Base-by-base conservation (phyloP, 2,113 vertebrate genomes). In the Anas platyrhynchos region DNA sequence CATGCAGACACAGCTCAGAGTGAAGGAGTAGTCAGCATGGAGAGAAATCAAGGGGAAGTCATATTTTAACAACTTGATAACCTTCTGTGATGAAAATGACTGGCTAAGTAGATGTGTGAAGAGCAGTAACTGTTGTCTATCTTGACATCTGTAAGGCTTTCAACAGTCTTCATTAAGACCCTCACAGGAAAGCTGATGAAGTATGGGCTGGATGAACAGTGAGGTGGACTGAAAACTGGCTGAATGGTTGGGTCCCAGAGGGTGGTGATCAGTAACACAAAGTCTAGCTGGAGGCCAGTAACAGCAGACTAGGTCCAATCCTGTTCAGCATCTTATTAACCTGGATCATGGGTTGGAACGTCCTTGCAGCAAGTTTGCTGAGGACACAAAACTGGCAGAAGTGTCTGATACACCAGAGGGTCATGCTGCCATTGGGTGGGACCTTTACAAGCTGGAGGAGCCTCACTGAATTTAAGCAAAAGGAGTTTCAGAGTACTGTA, bases 1-100 rank as follows among this genome's bases (percentile, higher is more conserved):
- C 50, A 41, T 18, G 12, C 75, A 56, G 9, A 5, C 41, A 44
- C 12, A 38, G 27, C 16, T 34, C 26, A 73, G 3, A 65, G 20
- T 48, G 3, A 65, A 65, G 20, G 4, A 59, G 12, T 27, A n/a
- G 7, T 52, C 23, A 52, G 23, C 23, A 52, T 52, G 50, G 50
- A 25, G 23, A 52, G 50, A 36, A 13, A 65, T 31, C 4, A 43
- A 86, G 3, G 7, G 10, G 5, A 1, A 16, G 0, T 0, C 11
- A 22, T 22, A 7, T 22, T 59, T 44, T 11, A 85, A 2, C 3
- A 27, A 14, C 10, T 11, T 48, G 18, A 34, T 32, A 74, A 43
- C 2, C 13, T 44, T n/a, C 43, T 46, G 3, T 26, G 7, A 14
- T 3, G 11, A 68, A 68, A 80, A 55, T 55, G 16, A 31, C 20